phyloP scores from a whole-genome alignment of 2,113 vertebrate genomes.

The Phaethornis superciliosus region DNA sequence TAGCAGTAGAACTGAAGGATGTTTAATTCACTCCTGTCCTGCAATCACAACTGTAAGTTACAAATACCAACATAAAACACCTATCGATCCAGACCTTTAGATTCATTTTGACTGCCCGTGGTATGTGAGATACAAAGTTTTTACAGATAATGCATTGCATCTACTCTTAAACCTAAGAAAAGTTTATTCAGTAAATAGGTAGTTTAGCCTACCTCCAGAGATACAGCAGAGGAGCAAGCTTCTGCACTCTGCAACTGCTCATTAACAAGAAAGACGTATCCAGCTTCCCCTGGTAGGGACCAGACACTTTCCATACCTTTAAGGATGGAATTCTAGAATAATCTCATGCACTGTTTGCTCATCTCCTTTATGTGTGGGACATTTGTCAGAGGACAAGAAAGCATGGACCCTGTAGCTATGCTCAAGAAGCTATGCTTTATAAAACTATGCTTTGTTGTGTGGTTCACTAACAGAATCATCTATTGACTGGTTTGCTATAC shows the following conservation, averaged over 20 bases:
- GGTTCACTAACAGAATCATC: too few relatives aligned
- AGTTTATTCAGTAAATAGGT: not conserved
- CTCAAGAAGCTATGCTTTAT: too few relatives aligned
- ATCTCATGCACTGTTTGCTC: rapidly evolving
- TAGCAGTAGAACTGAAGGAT: not conserved
- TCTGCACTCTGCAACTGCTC: not conserved
- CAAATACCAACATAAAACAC: not conserved
- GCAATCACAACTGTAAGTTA: not conserved
- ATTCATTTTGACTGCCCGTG: not conserved
- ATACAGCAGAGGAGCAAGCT: rapidly evolving
- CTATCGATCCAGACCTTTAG: not conserved
- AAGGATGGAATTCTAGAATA: not conserved
- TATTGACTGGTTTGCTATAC: too few relatives aligned
- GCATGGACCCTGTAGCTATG: too few relatives aligned
- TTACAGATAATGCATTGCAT: not conserved
- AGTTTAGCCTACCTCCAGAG: not conserved
- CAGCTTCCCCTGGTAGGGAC: not conserved
- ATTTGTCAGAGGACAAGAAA: too few relatives aligned
- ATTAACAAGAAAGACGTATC: not conserved
- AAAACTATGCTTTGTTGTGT: too few relatives aligned
- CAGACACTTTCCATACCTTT: not conserved
- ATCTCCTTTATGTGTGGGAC: too few relatives aligned
- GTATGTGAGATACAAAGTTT: not conserved
- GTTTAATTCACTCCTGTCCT: not conserved
- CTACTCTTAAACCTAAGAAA: not conserved